Base-by-base conservation (phyloP, 64 coral and sea anemone genomes). In the Trachythela sp. region DNA sequence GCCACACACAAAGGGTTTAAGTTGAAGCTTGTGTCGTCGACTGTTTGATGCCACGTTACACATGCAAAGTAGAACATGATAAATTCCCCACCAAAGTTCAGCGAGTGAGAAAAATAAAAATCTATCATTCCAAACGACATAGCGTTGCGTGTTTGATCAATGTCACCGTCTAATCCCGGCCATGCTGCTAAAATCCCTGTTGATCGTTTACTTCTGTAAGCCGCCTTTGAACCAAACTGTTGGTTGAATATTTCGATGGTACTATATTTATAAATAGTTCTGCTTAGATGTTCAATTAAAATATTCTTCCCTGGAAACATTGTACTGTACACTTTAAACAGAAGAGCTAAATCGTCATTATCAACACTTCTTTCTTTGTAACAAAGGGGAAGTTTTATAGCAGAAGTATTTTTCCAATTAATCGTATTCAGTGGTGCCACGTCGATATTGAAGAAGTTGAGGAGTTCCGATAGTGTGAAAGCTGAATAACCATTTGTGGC, bases 361-460 rank as follows among this genome's bases (percentile, higher is more conserved):
- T 88, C 87, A 20, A 88, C 13, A 41, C 36, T 22, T 2, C 39
- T 71, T 27, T 88, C 87, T 32, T 88, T 88, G 38, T 70, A 45
- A 56, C 36, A 75, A 18, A 20, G 11, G 13, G 64, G 43, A 32
- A 76, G 71, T 17, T 27, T 13, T 50, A 32, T 36, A 6, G 40
- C 38, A 13, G 64, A 77, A 8, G 41, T 24, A 33, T 76, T 48
- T 48, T 45, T 89, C 31, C 68, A 89, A 30, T 77, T n/a, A 32
- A 75, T 22, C 14, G 14, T 43, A 7, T 27, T 41, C 40, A 49
- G 13, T 70, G 75, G 3, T 29, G 31, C 75, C 20, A 18, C 34
- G 30, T 80, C 27, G 8, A 80, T 80, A 9, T 80, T 1, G 8
- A 13, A 80, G 20, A 34, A 80, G 3, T 9, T 36, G 13, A 80